Evolutionary conservation across 2,888 invertebrate genomes (phyloP).

Genomic region (Athalia cordata): DNA sequence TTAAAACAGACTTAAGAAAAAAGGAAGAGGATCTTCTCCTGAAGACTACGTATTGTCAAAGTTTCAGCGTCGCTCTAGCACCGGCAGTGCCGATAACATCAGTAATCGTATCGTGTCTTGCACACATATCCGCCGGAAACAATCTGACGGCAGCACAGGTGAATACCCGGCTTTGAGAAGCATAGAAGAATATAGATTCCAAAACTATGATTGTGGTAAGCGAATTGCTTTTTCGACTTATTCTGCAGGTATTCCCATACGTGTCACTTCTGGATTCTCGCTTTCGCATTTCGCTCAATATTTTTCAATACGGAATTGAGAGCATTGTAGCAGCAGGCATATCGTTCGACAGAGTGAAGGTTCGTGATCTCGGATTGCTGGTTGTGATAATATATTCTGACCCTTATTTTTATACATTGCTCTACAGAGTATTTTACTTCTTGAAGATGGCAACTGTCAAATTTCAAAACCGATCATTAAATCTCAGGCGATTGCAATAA

Average conservation of each 20-base stretch:
- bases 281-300: neutral
- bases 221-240: neutral
- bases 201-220: neutral
- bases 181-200: neutral
- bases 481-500: conserved; percentile 74
- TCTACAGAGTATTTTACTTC: conserved; percentile 70
- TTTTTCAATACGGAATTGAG: neutral
- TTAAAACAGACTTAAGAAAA: conserved; percentile 73
- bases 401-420: neutral
- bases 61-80: conserved; percentile 77
- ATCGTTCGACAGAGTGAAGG: conserved; percentile 13
- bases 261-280: neutral
- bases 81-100: conserved; percentile 79
- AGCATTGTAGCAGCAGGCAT: neutral
- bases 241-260: conserved; percentile 24
- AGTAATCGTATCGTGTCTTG: conserved; percentile 77
- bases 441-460: conserved; percentile 73
- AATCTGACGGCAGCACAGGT: conserved; percentile 79
- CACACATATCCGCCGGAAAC: conserved; percentile 76
- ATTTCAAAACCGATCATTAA: conserved; percentile 72
- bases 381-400: neutral
- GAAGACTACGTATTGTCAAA: conserved; percentile 77
- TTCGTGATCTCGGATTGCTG: neutral
- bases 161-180: conserved; percentile 49
- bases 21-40: conserved; percentile 75